Evolutionary conservation across 2,888 invertebrate species (phyloP).

Genomic region (Heteromyza rotundicornis): DNA sequence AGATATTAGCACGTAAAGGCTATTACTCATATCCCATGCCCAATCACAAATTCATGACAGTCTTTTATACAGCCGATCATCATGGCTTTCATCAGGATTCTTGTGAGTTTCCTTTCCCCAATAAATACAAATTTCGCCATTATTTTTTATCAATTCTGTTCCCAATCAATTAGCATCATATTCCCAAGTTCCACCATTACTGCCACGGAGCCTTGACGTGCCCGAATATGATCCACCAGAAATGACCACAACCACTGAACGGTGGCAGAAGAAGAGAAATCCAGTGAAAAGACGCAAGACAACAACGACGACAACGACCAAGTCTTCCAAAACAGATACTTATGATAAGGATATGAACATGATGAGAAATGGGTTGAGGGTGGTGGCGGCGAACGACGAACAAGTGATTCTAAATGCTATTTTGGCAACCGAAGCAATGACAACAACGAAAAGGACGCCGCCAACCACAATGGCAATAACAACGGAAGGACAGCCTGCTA

Average conservation of each 20-base stretch:
- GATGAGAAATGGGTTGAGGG: too few relatives aligned
- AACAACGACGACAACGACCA: too few relatives aligned
- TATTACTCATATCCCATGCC: conserved; percentile 53
- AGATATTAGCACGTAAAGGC: conserved; percentile 49
- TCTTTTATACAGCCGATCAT: conserved; percentile 55
- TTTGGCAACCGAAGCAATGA: too few relatives aligned
- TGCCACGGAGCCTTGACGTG: conserved; percentile 46
- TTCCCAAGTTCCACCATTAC: conserved; percentile 35
- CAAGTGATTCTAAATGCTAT: not conserved
- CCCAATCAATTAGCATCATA: conserved; percentile 29
- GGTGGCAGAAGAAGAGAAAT: not conserved
- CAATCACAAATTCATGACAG: conserved; percentile 45
- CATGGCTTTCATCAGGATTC: conserved; percentile 49
- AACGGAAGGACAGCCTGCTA: not conserved
- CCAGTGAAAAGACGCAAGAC: too few relatives aligned
- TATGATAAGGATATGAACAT: too few relatives aligned
- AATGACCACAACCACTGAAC: conserved; percentile 20
- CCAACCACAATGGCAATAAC: conserved; percentile 3
- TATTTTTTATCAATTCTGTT: too few relatives aligned
- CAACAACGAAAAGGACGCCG: conserved; percentile 20
- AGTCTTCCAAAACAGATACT: too few relatives aligned
- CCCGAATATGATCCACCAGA: conserved; percentile 25
- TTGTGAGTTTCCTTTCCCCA: conserved; percentile 34
- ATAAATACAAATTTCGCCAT: too few relatives aligned
- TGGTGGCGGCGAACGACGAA: not conserved